Evolutionary conservation across 1,140 invertebrate genomes (phyloP).

Genomic region (Drosophila carrolli): DNA sequence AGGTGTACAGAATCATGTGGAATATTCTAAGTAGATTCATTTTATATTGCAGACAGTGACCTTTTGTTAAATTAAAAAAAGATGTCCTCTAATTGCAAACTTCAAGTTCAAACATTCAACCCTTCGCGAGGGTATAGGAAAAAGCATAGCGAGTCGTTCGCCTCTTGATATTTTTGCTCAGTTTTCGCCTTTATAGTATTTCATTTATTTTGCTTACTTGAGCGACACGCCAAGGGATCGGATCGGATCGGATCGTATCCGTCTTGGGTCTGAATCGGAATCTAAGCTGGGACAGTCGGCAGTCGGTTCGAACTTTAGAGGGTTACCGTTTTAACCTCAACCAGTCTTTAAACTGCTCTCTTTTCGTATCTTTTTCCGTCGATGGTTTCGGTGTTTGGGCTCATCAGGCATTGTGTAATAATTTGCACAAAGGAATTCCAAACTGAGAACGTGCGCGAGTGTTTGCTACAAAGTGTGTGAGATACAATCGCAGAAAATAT

Average conservation of each 20-base stretch:
- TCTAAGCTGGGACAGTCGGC: conserved; percentile 45
- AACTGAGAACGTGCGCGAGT: conserved; percentile 67
- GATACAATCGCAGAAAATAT: conserved; percentile 48
- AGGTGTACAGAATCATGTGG: too few relatives aligned
- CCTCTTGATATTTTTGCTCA: conserved; percentile 58
- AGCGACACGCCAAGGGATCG: conserved; percentile 51
- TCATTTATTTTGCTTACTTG: conserved; percentile 74
- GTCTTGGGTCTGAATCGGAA: conserved; percentile 14
- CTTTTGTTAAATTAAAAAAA: neutral
- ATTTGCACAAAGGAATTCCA: conserved; percentile 63
- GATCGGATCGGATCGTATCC: conserved; percentile 20
- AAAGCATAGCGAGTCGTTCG: conserved; percentile 55
- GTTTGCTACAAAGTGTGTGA: conserved; percentile 60
- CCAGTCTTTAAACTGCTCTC: conserved; percentile 38
- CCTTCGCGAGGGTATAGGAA: neutral
- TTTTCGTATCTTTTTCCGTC: conserved; percentile 8
- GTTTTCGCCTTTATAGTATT: conserved; percentile 57
- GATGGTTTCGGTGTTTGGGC: conserved; percentile 6
- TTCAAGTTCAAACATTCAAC: neutral
- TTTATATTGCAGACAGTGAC: too few relatives aligned
- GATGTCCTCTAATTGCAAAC: neutral
- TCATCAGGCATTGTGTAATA: conserved; percentile 65
- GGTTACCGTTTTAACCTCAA: conserved; percentile 45
- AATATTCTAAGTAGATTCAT: too few relatives aligned
- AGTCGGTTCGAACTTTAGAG: conserved; percentile 39